Evolutionary conservation across 2,797 vertebrate genomes (phyloP), one percentile per base, ranked within the genome.

Genomic region (Darevskia mixta): DNA sequence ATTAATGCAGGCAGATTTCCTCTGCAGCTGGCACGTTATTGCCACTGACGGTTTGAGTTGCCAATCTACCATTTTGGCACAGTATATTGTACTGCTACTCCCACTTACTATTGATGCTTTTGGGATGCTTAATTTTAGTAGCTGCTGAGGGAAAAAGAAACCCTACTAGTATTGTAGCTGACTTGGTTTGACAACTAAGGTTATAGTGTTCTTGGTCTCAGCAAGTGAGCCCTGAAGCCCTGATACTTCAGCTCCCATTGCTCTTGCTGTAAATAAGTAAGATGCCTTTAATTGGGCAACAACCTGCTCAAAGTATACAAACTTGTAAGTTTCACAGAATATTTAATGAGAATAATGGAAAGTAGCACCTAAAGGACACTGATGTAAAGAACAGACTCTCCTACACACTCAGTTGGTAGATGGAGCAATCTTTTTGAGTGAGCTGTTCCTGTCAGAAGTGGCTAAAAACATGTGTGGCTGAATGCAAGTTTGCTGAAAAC

Each of bases 1-100:
- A 43, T 78, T 18, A 20, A 9, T 77, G 29, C 29, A 35, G 61
- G 8, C 38, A n/a, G 18, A 32, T 69, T 73, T 86, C n/a, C 43
- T 23, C 10, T 72, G 43, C 82, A 49, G 17, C 43, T 72, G 9
- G 43, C 58, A 38, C 27, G n/a, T 55, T 80, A 49, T 61, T 20
- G 77, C 27, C 49, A 5, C 27, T 49, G 35, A 38, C 3, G 35
- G 72, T 20, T 75, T 20, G 10, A 25, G 23, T 38, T 72, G 69
- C 69, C 1, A 13, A 45, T 18, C 35, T 69, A 49, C 41, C 66
- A n/a, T 13, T 17, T 71, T 58, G 55, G 55, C 49, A 66, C 58
- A 11, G 3, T 90, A 4, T 90, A 18, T 90, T 90, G 27, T 85
- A 71, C 61, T 91, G 83, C 76, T 85, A 71, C 61, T 91, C 85